Percentiles rank a stretch among this genome's conserved stretches.
phyloP scores from a whole-genome alignment of 2,888 invertebrate species.

The Phaonia tiefii region DNA sequence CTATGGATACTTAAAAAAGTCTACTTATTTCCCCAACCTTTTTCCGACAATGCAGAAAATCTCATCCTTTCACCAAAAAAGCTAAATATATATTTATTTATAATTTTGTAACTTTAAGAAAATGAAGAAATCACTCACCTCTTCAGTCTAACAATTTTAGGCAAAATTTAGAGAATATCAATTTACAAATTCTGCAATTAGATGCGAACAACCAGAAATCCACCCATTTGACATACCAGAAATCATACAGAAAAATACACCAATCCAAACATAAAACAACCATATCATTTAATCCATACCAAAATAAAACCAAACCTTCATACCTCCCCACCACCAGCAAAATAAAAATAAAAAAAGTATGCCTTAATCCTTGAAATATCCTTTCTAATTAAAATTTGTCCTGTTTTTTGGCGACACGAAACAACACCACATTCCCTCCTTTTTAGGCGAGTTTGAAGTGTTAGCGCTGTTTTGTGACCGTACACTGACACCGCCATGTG shows the following conservation, averaged over 20 bases:
- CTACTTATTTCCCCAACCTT: too few relatives aligned
- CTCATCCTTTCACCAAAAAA: background rate
- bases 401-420: background rate
- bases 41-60: conserved; percentile 14
- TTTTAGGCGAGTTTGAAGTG: conserved; percentile 11
- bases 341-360: conserved; percentile 24
- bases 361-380: conserved; percentile 15
- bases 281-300: conserved; percentile 31
- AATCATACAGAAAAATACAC: conserved; percentile 52
- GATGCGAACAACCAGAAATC: conserved; percentile 59
- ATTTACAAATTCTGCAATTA: background rate
- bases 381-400: background rate
- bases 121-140: conserved; percentile 40
- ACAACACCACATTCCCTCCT: conserved; percentile 4
- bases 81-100: conserved; percentile 2
- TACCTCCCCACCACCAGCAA: conserved; percentile 22
- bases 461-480: background rate
- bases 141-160: conserved; percentile 1
- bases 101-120: background rate
- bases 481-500: conserved; percentile 25
- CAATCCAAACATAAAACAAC: conserved; percentile 32
- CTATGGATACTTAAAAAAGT: too few relatives aligned
- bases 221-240: conserved; percentile 64
- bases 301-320: conserved; percentile 6
- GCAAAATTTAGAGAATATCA: conserved; percentile 22